phyloP scores from a whole-genome alignment of 2,113 vertebrate species.

The Sylvilagus bachmani region DNA sequence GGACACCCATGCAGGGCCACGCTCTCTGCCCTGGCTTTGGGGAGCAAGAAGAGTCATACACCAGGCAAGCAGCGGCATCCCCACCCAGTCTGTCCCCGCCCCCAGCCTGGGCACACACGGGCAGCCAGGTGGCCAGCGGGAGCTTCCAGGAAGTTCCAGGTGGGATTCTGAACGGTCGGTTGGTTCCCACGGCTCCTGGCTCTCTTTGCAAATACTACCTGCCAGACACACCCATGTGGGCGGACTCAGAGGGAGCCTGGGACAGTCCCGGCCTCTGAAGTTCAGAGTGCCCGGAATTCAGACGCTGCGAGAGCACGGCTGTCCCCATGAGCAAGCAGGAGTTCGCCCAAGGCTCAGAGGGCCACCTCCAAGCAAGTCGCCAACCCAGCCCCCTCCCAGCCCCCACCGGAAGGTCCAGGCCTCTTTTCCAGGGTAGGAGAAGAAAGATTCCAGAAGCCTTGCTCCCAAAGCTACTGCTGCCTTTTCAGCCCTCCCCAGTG shows the following conservation, averaged over 20 bases:
- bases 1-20: not conserved
- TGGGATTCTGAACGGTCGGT: not conserved
- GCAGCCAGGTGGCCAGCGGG: conserved; percentile 59
- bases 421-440: no score
- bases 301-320: not conserved
- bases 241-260: not conserved
- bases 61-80: not conserved
- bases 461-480: not conserved
- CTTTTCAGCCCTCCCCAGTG: not conserved
- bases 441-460: not conserved
- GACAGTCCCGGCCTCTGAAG: not conserved
- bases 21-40: not conserved
- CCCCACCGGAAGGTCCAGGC: no score
- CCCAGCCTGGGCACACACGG: conserved; percentile 44
- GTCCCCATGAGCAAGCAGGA: not conserved
- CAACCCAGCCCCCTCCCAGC: no score
- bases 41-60: not conserved
- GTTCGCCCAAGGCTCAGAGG: not conserved
- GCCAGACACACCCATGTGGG: not conserved
- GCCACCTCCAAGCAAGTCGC: not conserved
- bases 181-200: conserved; percentile 22
- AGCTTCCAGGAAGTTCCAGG: not conserved
- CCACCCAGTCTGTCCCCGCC: not conserved
- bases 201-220: conserved; percentile 4
- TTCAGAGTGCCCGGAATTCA: not conserved